These are phyloP conservation scores for Bombus sylvicola DNA, from an alignment of 1,140 invertebrate species.

Conservation along the genomic window DNA sequence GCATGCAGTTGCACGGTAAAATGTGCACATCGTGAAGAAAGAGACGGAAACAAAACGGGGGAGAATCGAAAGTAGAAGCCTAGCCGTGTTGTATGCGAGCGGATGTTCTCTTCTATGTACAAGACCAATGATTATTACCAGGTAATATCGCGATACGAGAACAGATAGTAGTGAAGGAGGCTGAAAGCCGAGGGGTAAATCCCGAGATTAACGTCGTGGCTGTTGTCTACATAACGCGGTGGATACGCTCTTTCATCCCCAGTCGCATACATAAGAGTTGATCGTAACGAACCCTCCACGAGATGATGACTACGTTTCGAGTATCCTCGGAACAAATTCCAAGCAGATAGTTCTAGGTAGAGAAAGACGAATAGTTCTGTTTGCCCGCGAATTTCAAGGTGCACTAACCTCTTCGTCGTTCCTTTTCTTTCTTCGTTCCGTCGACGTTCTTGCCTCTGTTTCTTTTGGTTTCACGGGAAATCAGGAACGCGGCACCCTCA, in stretches of 20 bases:
- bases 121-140: constrained; percentile 29
- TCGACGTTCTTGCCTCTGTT: not conserved
- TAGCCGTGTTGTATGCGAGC: no score
- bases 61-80: no score
- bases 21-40: not conserved
- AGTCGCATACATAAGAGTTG: not conserved
- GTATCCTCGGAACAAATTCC: constrained; percentile 57
- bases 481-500: constrained; percentile 11
- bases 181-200: constrained; percentile 33
- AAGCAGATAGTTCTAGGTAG: constrained; percentile 59
- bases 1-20: not conserved
- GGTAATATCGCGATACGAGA: constrained; percentile 29
- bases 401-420: not conserved
- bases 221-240: constrained; percentile 32
- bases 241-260: not conserved
- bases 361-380: constrained; percentile 70
- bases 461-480: not conserved
- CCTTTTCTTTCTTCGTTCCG: not conserved
- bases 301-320: constrained; percentile 3
- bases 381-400: constrained; percentile 56
- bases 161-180: not conserved
- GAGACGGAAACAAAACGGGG: not conserved
- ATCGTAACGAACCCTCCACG: constrained; percentile 9
- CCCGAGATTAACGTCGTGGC: constrained; percentile 50
- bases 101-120: not conserved